These are phyloP conservation scores for Sparus aurata DNA, from an alignment of 2,797 vertebrate genomes.

Conservation along the genomic window DNA sequence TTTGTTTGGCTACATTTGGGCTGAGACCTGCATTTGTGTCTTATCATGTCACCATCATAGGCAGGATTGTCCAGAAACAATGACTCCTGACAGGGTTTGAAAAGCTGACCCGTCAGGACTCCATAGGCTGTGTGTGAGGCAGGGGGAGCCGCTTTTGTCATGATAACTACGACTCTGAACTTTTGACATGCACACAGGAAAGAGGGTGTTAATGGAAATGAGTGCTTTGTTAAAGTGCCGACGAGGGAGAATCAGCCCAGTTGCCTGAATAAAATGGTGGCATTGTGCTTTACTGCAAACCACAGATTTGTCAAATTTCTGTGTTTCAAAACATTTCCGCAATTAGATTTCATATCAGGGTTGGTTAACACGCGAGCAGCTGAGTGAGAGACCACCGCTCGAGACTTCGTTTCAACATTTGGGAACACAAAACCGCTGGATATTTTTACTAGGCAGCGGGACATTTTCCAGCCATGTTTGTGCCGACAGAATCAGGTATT, in stretches of 20 bases:
- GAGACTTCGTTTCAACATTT: no score
- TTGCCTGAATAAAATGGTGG: no score
- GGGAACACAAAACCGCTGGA: no score
- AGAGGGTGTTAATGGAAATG: constrained; percentile 38
- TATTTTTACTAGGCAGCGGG: no score
- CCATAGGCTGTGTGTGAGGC: constrained; percentile 36
- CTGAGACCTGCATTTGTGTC: constrained; percentile 27
- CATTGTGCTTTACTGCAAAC: no score
- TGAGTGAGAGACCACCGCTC: no score
- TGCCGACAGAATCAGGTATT: no score
- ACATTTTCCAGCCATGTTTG: no score
- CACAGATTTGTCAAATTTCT: no score
- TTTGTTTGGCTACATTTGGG: constrained; percentile 19
- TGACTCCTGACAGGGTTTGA: constrained; percentile 52
- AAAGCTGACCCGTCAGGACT: constrained; percentile 42
- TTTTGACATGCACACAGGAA: constrained; percentile 65
- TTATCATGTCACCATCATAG: constrained; percentile 51
- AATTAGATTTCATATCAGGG: no score
- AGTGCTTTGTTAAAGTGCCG: constrained; percentile 39
- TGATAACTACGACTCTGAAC: constrained; percentile 72
- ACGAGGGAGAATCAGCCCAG: not conserved
- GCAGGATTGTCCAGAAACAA: constrained; percentile 52
- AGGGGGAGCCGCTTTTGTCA: constrained; percentile 70
- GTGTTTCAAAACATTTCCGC: no score
- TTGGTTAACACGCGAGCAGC: no score